Percentiles rank a stretch among this genome's conserved stretches.
Evolutionary conservation across 2,888 invertebrate genomes (phyloP).

Genomic region (Girardia tigrina): DNA sequence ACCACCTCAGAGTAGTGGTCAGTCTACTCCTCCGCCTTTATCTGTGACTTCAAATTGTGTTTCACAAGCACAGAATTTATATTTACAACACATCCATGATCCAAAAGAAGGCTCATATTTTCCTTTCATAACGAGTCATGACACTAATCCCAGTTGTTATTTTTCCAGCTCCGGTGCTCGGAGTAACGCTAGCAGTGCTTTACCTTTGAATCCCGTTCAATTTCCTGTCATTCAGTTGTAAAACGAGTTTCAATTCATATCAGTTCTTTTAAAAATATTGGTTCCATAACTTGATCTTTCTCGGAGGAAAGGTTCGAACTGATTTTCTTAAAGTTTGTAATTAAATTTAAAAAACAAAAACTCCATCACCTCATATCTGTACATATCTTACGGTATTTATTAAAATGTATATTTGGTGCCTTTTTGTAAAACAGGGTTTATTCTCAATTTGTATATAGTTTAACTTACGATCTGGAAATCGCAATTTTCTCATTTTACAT

Average conservation of each 20-base stretch:
- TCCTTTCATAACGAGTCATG: slow-evolving; percentile 5
- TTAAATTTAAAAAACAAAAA: background rate
- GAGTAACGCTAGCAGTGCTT: background rate
- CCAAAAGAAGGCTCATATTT: slow-evolving; percentile 3
- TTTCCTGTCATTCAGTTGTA: slow-evolving; percentile 20
- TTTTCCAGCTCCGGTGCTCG: background rate
- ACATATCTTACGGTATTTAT: background rate
- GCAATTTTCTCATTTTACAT: slow-evolving; percentile 17
- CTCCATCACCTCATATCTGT: slow-evolving; percentile 16
- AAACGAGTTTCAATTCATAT: background rate
- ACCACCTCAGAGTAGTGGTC: background rate
- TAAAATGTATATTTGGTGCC: slow-evolving; percentile 13
- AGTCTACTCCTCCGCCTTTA: slow-evolving; percentile 23
- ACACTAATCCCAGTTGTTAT: slow-evolving; percentile 6
- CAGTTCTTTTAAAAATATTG: background rate
- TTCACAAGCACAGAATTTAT: background rate
- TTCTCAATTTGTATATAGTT: background rate
- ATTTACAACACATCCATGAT: slow-evolving; percentile 9
- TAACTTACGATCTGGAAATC: background rate
- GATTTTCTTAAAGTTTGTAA: background rate
- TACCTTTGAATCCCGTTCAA: background rate
- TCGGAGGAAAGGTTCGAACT: background rate
- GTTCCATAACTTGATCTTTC: slow-evolving; percentile 11
- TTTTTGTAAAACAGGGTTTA: slow-evolving; percentile 10
- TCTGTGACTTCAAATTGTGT: background rate